Evolutionary conservation across 2,797 vertebrate species (phyloP).

Genomic region (Dallia pectoralis): DNA sequence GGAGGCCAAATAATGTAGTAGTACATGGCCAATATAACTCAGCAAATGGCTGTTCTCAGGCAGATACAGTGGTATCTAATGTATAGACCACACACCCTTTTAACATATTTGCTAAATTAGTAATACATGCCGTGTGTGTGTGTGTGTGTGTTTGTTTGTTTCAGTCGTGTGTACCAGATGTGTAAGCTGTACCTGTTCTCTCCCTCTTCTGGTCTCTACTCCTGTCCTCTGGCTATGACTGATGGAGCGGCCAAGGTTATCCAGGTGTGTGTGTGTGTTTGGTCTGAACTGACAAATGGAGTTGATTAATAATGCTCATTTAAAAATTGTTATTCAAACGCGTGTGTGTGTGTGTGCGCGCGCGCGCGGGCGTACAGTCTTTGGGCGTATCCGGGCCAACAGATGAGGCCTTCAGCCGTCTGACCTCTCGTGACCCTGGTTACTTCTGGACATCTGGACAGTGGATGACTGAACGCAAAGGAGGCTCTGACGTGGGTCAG

Average conservation of each 20-base stretch:
- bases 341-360: slow-evolving; percentile 27
- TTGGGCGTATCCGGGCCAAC: slow-evolving; percentile 64
- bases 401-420: slow-evolving; percentile 52
- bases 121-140: not conserved
- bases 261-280: slow-evolving; percentile 70
- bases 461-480: slow-evolving; percentile 89
- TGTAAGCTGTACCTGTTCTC: slow-evolving; percentile 84
- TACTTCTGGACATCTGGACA: slow-evolving; percentile 90
- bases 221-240: slow-evolving; percentile 87
- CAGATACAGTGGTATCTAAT: no score
- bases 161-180: slow-evolving; percentile 84
- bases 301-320: not conserved
- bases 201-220: slow-evolving; percentile 78
- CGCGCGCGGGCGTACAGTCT: slow-evolving; percentile 69
- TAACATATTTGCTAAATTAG: no score
- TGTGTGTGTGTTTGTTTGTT: slow-evolving; percentile 13
- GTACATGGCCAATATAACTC: no score
- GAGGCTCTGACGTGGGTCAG: slow-evolving; percentile 88
- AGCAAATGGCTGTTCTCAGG: no score
- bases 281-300: not conserved
- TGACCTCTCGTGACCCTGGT: slow-evolving; percentile 77
- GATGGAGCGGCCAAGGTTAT: slow-evolving; percentile 90
- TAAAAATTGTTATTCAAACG: not conserved
- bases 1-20: no score
- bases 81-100: no score